These are phyloP conservation scores for Cantharis rustica DNA, from an alignment of 2,888 invertebrate species.

Conservation along the genomic window DNA sequence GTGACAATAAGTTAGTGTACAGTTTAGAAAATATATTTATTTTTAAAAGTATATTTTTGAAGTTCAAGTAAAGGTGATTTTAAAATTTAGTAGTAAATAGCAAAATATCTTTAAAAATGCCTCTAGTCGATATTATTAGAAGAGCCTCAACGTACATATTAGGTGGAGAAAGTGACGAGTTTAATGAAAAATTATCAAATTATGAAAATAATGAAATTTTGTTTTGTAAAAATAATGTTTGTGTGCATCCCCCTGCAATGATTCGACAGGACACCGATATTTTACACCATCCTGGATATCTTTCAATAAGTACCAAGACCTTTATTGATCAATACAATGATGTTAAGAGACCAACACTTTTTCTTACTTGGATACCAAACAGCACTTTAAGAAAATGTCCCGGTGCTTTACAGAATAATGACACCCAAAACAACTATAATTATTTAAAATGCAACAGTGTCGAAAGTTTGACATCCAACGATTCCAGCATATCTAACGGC, in stretches of 20 bases:
- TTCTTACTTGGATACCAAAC: constrained; percentile 95
- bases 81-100: not conserved
- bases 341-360: constrained; percentile 77
- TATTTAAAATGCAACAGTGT: constrained; percentile 50
- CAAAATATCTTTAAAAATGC: constrained; percentile 61
- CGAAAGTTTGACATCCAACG: constrained; percentile 52
- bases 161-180: constrained; percentile 65
- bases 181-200: constrained; percentile 60
- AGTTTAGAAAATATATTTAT: not conserved
- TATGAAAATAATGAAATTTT: constrained; percentile 85
- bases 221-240: constrained; percentile 95
- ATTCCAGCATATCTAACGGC: constrained; percentile 43
- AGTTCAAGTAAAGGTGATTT: constrained; percentile 5
- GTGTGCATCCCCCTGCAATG: constrained; percentile 91
- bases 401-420: constrained; percentile 60
- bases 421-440: constrained; percentile 45
- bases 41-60: not conserved
- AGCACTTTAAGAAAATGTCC: constrained; percentile 86
- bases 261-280: constrained; percentile 82
- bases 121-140: constrained; percentile 75
- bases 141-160: constrained; percentile 81
- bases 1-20: not conserved
- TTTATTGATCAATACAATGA: constrained; percentile 78
- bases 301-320: constrained; percentile 85
- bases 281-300: constrained; percentile 89